Conservation (phyloP, 2,888 invertebrate genomes). For the Melanostoma scalare region DNA sequence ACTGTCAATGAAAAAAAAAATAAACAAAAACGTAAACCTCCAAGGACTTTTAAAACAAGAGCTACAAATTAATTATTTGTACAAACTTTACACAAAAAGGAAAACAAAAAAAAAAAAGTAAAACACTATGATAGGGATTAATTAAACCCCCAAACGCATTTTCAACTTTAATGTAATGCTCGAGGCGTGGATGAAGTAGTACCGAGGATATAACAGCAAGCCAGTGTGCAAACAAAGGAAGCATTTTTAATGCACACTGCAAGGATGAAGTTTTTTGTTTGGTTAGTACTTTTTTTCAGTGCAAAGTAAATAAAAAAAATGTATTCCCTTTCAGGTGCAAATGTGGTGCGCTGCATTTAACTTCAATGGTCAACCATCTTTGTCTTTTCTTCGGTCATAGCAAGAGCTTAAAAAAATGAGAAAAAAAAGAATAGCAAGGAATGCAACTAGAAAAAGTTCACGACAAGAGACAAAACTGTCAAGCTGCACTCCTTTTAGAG, state of each 20-base stretch:
- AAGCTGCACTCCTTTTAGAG: conserved; percentile 27
- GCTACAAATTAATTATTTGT: conserved; percentile 56
- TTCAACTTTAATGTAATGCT: conserved; percentile 53
- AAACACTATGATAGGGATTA: conserved; percentile 18
- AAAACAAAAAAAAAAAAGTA: not conserved
- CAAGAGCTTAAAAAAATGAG: not conserved
- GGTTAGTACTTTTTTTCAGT: conserved; percentile 13
- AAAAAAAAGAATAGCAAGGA: too few relatives aligned
- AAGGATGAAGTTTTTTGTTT: conserved; percentile 60
- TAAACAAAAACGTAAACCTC: not conserved
- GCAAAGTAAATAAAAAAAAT: not conserved
- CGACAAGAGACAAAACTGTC: conserved; percentile 32
- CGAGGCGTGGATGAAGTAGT: conserved; percentile 18
- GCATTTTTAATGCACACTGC: conserved; percentile 15
- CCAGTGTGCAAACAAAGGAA: conserved; percentile 43
- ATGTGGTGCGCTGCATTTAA: conserved; percentile 45
- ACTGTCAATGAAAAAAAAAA: conserved; percentile 30
- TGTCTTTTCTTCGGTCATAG: conserved; percentile 18
- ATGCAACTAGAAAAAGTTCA: conserved; percentile 8
- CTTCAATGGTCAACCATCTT: conserved; percentile 26
- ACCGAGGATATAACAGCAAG: conserved; percentile 9
- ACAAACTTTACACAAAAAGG: not conserved
- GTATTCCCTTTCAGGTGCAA: conserved; percentile 62
- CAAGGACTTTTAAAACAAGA: conserved; percentile 1
- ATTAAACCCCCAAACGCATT: conserved; percentile 62